These are phyloP conservation scores for Lithobates sylvaticus DNA, from an alignment of 2,797 vertebrate genomes.

Conservation along the genomic window DNA sequence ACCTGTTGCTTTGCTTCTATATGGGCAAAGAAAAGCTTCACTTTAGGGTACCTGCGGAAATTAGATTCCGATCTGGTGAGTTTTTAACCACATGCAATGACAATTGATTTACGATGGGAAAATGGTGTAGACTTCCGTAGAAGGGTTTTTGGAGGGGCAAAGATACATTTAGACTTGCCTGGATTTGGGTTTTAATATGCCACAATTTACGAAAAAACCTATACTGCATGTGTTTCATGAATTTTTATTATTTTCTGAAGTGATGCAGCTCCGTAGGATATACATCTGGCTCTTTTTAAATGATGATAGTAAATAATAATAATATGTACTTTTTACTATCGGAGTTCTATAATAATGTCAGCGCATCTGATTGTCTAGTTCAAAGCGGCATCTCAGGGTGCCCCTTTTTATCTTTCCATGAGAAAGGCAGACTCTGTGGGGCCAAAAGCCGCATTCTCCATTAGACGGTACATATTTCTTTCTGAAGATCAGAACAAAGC, in stretches of 20 bases:
- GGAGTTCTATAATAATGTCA: background rate
- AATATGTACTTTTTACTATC: background rate
- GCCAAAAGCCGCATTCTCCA: background rate
- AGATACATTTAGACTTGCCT: no score
- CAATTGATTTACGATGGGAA: no score
- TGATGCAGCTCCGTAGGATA: background rate
- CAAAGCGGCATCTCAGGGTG: conserved; percentile 20
- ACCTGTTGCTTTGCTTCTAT: no score
- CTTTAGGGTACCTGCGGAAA: background rate
- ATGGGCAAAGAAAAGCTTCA: no score
- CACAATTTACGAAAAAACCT: no score
- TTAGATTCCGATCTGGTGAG: background rate
- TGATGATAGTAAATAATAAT: background rate
- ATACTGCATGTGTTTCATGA: background rate
- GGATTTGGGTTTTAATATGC: no score
- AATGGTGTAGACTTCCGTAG: no score
- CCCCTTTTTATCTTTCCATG: background rate
- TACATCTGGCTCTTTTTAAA: conserved; percentile 8
- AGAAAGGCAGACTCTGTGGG: background rate
- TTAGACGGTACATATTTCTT: background rate
- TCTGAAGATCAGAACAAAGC: conserved; percentile 7
- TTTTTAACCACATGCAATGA: no score
- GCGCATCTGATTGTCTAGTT: conserved; percentile 14
- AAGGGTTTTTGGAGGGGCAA: no score
- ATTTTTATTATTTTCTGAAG: background rate